Percentiles rank a stretch among this genome's conserved stretches.
phyloP scores from a whole-genome alignment of 2,113 vertebrate genomes.

The Nestor notabilis region DNA sequence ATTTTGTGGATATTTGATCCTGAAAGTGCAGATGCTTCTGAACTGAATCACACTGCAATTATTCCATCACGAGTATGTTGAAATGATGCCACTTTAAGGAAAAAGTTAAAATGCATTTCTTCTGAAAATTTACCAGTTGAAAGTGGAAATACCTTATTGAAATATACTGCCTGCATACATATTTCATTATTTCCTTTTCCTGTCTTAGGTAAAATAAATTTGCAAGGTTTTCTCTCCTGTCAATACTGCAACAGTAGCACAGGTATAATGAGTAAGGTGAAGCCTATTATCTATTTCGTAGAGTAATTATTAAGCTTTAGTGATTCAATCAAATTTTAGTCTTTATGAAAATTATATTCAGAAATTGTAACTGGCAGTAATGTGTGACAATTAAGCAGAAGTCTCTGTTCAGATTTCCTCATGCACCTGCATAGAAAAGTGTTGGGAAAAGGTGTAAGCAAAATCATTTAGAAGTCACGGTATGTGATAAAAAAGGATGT shows the following conservation, averaged over 20 bases:
- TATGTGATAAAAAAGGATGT: background rate
- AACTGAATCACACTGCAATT: background rate
- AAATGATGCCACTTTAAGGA: background rate
- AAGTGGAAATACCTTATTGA: background rate
- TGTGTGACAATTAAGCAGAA: background rate
- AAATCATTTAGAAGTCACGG: background rate
- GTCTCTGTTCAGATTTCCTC: background rate
- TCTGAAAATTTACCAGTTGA: background rate
- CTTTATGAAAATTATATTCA: background rate
- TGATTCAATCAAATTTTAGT: background rate
- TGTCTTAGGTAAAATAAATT: background rate
- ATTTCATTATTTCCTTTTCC: background rate
- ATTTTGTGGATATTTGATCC: slow-evolving; percentile 26
- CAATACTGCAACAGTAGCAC: background rate
- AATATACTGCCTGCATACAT: background rate
- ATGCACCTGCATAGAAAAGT: background rate
- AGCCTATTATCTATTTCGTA: background rate
- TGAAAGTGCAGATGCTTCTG: background rate
- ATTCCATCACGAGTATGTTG: background rate
- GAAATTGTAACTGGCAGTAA: background rate
- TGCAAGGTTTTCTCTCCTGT: background rate
- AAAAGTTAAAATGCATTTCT: background rate
- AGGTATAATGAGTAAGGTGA: background rate
- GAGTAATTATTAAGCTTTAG: background rate
- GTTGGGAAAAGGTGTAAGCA: background rate